Evolutionary conservation across 1,140 invertebrate genomes (phyloP), one percentile per base, ranked within the genome.

Genomic region (Apis florea): DNA sequence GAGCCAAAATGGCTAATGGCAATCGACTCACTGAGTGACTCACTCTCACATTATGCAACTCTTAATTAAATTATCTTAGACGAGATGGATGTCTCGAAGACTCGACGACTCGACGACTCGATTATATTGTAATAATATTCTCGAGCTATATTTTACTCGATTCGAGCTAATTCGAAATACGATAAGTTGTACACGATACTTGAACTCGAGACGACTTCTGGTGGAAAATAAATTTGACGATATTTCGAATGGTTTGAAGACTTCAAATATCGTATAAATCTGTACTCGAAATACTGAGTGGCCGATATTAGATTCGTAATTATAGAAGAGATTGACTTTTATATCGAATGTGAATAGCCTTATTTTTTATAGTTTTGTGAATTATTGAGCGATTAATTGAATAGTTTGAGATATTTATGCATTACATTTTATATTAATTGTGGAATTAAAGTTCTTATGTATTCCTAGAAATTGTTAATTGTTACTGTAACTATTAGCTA

Each of bases 51-150:
- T 90, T 90, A 88, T 85, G 83, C 84, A 85, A 84, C 72, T 74
- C 84, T 90, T 89, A 90, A 91, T 91, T 92, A 90, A 91, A 90
- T 92, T 77, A 79, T 78, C 79, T 85, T 2, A 26, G n/a, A 72
- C 77, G 69, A 49, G 58, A 40, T 69, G 79, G 70, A 85, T 58
- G 53, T 5, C 5, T 40, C 53, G 19, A 26, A 12, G 40, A 5
- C 51, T 13, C n/a, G 51, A 31, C 12, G 11, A 24, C 47, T 67
- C 5, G 17, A n/a, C n/a, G n/a, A 40, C 0, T 61, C 2, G 54
- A 51, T 1, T 40, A 12, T 11, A 10, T 12, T 31, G 10, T 19
- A n/a, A 5, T 0, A 47, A 66, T 47, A 13, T 21, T 10, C 3
- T 54, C 17, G 53, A 54, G 17, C 15, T 17, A 54, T 54, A 54